Evolutionary conservation across 2,888 invertebrate species (phyloP).

Genomic region (Apotomis turbidana): DNA sequence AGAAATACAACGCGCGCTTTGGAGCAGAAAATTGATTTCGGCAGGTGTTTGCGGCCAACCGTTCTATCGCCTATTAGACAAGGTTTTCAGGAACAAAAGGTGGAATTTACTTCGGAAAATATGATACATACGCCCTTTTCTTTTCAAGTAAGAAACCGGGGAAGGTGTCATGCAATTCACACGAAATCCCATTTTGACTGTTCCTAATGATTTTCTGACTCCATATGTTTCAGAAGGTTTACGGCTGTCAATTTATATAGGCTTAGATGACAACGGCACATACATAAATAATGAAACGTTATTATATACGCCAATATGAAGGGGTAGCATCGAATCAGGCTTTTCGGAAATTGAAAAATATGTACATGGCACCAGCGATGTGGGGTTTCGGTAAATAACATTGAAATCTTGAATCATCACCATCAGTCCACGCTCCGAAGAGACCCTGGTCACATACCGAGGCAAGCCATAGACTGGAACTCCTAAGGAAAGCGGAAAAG

Average conservation of each 20-base stretch:
- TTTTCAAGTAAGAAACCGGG: background rate
- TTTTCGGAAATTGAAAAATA: no score
- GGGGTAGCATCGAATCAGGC: no score
- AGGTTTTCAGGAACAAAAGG: background rate
- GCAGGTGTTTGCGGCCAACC: slow-evolving; percentile 35
- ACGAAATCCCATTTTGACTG: slow-evolving; percentile 32
- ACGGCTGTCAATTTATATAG: slow-evolving; percentile 21
- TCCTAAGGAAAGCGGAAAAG: no score
- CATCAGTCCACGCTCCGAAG: no score
- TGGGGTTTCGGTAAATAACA: no score
- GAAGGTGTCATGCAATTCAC: slow-evolving; percentile 3
- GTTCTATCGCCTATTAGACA: slow-evolving; percentile 27
- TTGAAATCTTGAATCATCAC: no score
- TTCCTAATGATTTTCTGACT: slow-evolving; percentile 34
- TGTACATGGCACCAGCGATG: no score
- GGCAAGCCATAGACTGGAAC: no score
- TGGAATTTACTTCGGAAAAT: background rate
- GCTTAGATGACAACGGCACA: slow-evolving; percentile 1
- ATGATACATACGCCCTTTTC: background rate
- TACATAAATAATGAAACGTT: background rate
- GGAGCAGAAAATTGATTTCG: slow-evolving; percentile 40
- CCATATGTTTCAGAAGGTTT: slow-evolving; percentile 19
- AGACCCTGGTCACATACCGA: no score
- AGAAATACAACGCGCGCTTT: slow-evolving; percentile 29
- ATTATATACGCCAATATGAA: no score